Conservation (phyloP, 2,888 invertebrate genomes). For the Lysandra bellargus region DNA sequence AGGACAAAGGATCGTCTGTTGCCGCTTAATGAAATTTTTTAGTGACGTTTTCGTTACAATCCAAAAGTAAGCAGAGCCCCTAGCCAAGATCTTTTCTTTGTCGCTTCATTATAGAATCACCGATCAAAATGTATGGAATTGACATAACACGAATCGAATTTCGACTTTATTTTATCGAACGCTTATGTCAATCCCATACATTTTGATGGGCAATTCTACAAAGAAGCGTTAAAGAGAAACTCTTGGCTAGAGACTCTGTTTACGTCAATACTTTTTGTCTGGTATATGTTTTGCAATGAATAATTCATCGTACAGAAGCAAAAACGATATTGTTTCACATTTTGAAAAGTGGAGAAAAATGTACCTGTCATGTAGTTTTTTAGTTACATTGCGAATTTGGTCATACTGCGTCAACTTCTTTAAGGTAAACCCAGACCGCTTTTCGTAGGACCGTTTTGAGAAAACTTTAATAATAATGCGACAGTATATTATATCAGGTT, state of each 20-base stretch:
- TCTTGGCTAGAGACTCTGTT: neutral
- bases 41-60: slow-evolving; percentile 48
- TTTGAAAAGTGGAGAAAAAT: neutral
- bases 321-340: neutral
- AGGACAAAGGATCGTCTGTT: slow-evolving; percentile 68
- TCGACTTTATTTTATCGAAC: too few species aligned
- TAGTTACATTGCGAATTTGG: neutral
- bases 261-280: slow-evolving; percentile 31
- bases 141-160: too few species aligned
- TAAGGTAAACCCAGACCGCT: neutral
- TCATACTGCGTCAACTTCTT: neutral
- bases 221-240: too few species aligned
- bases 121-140: too few species aligned
- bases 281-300: slow-evolving; percentile 19
- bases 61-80: neutral
- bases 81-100: too few species aligned
- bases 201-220: too few species aligned
- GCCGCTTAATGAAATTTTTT: slow-evolving; percentile 68
- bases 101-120: too few species aligned
- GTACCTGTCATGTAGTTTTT: slow-evolving; percentile 4
- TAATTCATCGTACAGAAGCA: slow-evolving; percentile 3
- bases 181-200: too few species aligned
- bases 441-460: too few species aligned
- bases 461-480: too few species aligned
- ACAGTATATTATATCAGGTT: too few species aligned